Evolutionary conservation across 1,140 invertebrate species (phyloP).

Genomic region (Papilio helenus): DNA sequence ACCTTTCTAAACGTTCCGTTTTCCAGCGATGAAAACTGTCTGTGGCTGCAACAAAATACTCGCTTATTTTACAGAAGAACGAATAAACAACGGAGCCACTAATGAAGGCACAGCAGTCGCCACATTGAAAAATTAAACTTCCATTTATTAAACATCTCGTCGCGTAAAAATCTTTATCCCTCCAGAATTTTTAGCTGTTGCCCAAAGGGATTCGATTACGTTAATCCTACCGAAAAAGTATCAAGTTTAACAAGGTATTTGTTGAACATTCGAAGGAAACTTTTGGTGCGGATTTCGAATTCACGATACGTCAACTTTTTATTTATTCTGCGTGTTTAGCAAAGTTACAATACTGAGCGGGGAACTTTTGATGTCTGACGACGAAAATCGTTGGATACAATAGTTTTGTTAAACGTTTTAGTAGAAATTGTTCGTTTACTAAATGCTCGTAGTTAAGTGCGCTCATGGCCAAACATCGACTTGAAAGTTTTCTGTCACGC

Average conservation of each 20-base stretch:
- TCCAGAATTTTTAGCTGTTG: constrained; percentile 27
- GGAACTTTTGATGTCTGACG: constrained; percentile 35
- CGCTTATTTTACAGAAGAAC: constrained; percentile 54
- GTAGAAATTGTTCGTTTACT: constrained; percentile 28
- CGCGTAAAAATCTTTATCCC: constrained; percentile 33
- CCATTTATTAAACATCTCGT: constrained; percentile 36
- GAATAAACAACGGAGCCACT: constrained; percentile 50
- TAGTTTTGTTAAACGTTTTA: constrained; percentile 5
- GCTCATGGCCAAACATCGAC: constrained; percentile 26
- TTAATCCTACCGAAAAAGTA: constrained; percentile 38
- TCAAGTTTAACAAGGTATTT: constrained; percentile 37
- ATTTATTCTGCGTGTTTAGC: constrained; percentile 36
- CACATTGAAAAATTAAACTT: constrained; percentile 41
- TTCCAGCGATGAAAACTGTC: constrained; percentile 31
- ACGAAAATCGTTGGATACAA: neutral
- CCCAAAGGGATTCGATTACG: constrained; percentile 36
- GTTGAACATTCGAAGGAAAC: constrained; percentile 27
- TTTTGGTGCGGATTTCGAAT: constrained; percentile 33
- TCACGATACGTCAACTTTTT: constrained; percentile 37
- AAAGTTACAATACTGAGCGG: constrained; percentile 14
- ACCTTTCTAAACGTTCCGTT: constrained; percentile 45
- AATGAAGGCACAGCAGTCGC: constrained; percentile 47
- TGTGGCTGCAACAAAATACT: constrained; percentile 44
- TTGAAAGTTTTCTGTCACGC: constrained; percentile 39
- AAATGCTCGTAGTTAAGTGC: neutral